Percentiles rank a stretch among this genome's conserved stretches.
Evolutionary conservation across 1,140 invertebrate genomes (phyloP).

Genomic region (Ridgeia piscesae): DNA sequence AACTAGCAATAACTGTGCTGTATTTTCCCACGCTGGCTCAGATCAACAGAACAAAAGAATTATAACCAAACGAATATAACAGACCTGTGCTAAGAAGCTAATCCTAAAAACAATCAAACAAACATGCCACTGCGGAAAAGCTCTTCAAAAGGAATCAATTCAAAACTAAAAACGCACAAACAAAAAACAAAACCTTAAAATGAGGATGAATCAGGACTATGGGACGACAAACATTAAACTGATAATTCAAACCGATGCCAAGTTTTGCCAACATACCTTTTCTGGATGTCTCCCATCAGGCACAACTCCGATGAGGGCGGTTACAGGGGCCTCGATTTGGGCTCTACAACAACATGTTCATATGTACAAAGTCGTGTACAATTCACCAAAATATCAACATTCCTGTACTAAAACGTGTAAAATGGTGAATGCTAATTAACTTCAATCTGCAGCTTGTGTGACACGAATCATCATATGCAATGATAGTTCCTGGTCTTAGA

Average conservation of each 20-base stretch:
- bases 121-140: too few species aligned
- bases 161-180: too few species aligned
- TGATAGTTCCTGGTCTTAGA: too few species aligned
- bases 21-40: conserved; percentile 17
- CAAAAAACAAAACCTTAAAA: background rate
- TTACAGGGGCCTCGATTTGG: conserved; percentile 39
- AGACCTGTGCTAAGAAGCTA: too few species aligned
- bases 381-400: background rate
- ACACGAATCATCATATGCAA: too few species aligned
- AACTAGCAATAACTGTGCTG: background rate
- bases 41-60: conserved; percentile 11
- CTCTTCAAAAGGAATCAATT: too few species aligned
- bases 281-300: conserved; percentile 44
- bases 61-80: background rate
- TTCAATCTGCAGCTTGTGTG: too few species aligned
- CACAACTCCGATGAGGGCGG: conserved; percentile 46
- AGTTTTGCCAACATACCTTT: conserved; percentile 34
- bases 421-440: too few species aligned
- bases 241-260: background rate
- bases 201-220: background rate
- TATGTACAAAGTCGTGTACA: background rate
- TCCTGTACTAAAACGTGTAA: too few species aligned
- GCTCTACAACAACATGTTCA: background rate
- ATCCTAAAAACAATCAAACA: too few species aligned
- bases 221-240: background rate